These are phyloP conservation scores for Lophius piscatorius DNA, from an alignment of 2,113 vertebrate species.

Conservation along the genomic window DNA sequence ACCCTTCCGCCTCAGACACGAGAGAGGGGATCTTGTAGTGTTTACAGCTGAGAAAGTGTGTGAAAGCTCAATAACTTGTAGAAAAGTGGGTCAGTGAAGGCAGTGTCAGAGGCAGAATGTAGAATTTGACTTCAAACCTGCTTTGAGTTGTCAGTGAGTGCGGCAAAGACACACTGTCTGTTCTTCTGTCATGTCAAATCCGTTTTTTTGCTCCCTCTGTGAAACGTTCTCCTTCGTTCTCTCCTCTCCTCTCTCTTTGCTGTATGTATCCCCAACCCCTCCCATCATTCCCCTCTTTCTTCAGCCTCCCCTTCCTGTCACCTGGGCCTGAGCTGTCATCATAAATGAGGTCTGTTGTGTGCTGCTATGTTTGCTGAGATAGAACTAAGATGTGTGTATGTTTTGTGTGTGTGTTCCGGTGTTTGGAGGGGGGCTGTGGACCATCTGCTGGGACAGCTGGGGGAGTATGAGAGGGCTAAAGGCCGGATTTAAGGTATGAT, in stretches of 20 bases:
- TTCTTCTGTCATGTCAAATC: constrained; percentile 50
- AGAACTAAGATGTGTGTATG: not conserved
- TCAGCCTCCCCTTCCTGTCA: constrained; percentile 50
- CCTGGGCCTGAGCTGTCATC: constrained; percentile 43
- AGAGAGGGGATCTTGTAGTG: constrained; percentile 1
- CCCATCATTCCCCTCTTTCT: constrained; percentile 21
- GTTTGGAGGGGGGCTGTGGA: constrained; percentile 14
- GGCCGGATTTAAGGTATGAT: constrained; percentile 63
- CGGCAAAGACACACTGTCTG: constrained; percentile 41
- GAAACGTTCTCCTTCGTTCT: no score
- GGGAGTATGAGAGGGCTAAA: constrained; percentile 37
- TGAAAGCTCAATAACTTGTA: not conserved
- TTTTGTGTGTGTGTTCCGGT: constrained; percentile 9
- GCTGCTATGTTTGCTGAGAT: constrained; percentile 19
- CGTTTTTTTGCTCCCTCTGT: constrained; percentile 15
- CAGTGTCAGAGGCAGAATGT: constrained; percentile 27
- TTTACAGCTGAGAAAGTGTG: constrained; percentile 9
- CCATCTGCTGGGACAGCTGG: constrained; percentile 79
- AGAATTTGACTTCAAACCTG: constrained; percentile 46
- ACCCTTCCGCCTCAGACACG: not conserved
- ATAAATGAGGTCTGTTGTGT: constrained; percentile 38
- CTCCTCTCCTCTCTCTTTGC: constrained; percentile 24
- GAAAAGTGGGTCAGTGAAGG: constrained; percentile 51
- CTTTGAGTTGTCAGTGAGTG: constrained; percentile 4
- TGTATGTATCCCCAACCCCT: not conserved